A percentile compares a stretch with the other conserved stretches of the same genome.
These are phyloP conservation scores for Watsonalla binaria DNA, from an alignment of 2,888 invertebrate genomes.

Conservation along the genomic window DNA sequence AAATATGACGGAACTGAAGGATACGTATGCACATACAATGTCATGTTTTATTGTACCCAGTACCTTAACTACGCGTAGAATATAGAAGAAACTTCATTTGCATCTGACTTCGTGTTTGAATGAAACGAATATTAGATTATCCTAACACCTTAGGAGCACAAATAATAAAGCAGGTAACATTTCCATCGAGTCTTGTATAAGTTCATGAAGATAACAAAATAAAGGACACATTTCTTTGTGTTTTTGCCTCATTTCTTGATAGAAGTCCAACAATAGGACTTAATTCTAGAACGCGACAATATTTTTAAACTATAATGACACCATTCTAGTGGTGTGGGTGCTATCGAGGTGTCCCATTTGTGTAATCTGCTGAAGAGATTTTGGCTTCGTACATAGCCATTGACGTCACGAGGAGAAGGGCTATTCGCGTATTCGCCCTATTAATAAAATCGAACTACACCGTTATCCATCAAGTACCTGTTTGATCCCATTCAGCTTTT, in stretches of 20 bases:
- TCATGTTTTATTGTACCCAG: no score
- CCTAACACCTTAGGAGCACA: no score
- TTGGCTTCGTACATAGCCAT: conserved; percentile 39
- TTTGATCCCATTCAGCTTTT: conserved; percentile 18
- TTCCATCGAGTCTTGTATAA: no score
- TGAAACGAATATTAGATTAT: no score
- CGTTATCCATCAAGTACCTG: conserved; percentile 11
- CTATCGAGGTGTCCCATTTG: conserved; percentile 36
- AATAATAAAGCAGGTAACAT: no score
- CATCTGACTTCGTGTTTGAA: no score
- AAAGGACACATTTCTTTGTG: neutral
- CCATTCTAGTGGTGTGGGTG: conserved; percentile 30
- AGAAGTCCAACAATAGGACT: conserved; percentile 21
- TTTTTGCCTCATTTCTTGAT: conserved; percentile 2
- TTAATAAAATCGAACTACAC: conserved; percentile 50
- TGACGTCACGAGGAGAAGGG: conserved; percentile 59
- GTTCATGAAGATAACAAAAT: no score
- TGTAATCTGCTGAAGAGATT: conserved; percentile 36
- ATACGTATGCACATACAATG: no score
- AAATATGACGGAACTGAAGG: no score
- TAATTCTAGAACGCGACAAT: conserved; percentile 22
- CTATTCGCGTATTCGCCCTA: conserved; percentile 59
- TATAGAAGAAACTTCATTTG: no score
- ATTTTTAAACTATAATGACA: conserved; percentile 41
- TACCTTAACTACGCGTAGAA: no score